Evolutionary conservation across 1,140 invertebrate genomes (phyloP), one percentile per base, ranked within the genome.

Genomic region (Nymphalis io): DNA sequence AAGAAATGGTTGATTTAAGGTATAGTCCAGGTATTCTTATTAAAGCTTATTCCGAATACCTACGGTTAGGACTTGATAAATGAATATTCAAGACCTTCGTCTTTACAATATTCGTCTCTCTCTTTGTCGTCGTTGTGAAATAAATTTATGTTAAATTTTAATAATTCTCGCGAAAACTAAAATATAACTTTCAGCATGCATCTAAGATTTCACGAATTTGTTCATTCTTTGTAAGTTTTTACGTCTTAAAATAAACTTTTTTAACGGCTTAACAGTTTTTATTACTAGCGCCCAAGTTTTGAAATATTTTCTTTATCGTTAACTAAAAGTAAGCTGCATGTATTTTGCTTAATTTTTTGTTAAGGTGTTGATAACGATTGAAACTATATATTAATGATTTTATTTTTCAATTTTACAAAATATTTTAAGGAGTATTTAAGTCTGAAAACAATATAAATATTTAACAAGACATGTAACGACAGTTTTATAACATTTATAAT

Each of bases 91-190:
- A 3, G 20, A 53, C 6, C 3, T 48, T 18, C 1, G 4, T 53
- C 48, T 53, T 21, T 21, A 53, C 2, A 38, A 60, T 18, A 60
- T 60, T 60, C 38, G 38, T 58, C 55, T 33, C 8, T 18, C 13
- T 60, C 39, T 57, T 20, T 60, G 11, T 21, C 40, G 33, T 60
- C 39, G 58, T 15, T 12, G 33, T 20, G 39, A 39, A 53, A n/a
- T 53, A 53, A 21, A 53, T 53, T 20, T 53, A 53, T 53, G 48
- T 53, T 21, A 42, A 60, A 42, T 60, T n/a, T 60, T 60, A 60
- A 60, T 60, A 60, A 20, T 60, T 60, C 58, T 42, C 23, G 58
- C 10, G 39, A 40, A 60, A 40, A 60, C 23, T 38, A 16, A 40
- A 40, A 40, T 18, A 60, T n/a, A 60, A 60, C 58, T 60, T 60